Evolutionary conservation across 2,888 invertebrate species (phyloP).

Genomic region (Hypomecis atomaria): DNA sequence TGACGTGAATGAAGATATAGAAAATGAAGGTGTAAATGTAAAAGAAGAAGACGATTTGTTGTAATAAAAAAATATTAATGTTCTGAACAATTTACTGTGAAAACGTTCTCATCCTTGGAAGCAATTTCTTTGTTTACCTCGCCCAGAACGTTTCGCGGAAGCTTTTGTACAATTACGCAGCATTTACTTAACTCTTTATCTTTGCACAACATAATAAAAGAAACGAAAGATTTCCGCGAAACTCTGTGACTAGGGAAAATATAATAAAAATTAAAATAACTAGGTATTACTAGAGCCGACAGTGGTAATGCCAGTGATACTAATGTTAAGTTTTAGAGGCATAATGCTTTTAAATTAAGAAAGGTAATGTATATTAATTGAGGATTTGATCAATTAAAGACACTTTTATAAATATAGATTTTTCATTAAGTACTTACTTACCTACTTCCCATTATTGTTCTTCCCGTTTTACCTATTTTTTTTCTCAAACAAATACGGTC

Average conservation of each 20-base stretch:
- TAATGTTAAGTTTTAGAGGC: too few relatives aligned
- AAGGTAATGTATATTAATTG: too few relatives aligned
- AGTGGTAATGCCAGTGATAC: too few relatives aligned
- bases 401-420: too few relatives aligned
- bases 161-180: conserved; percentile 7
- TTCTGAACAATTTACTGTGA: conserved; percentile 14
- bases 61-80: conserved; percentile 3
- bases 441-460: too few relatives aligned
- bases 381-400: too few relatives aligned
- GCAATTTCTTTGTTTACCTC: conserved; percentile 23
- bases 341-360: too few relatives aligned
- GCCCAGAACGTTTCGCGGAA: conserved; percentile 12
- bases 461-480: too few relatives aligned
- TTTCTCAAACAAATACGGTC: too few relatives aligned
- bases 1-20: conserved; percentile 2
- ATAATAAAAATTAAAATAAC: too few relatives aligned
- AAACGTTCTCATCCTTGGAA: conserved; percentile 19
- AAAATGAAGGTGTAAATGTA: conserved; percentile 2
- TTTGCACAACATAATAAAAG: background rate
- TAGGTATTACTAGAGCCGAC: too few relatives aligned
- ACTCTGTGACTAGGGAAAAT: background rate
- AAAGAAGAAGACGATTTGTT: conserved; percentile 12
- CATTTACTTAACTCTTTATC: background rate
- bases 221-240: background rate
- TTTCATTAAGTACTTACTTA: too few relatives aligned